A percentile compares a stretch with the other conserved stretches of the same genome.
These are phyloP conservation scores for Eulemur rubriventer DNA, from an alignment of 2,797 vertebrate species.

Conservation along the genomic window DNA sequence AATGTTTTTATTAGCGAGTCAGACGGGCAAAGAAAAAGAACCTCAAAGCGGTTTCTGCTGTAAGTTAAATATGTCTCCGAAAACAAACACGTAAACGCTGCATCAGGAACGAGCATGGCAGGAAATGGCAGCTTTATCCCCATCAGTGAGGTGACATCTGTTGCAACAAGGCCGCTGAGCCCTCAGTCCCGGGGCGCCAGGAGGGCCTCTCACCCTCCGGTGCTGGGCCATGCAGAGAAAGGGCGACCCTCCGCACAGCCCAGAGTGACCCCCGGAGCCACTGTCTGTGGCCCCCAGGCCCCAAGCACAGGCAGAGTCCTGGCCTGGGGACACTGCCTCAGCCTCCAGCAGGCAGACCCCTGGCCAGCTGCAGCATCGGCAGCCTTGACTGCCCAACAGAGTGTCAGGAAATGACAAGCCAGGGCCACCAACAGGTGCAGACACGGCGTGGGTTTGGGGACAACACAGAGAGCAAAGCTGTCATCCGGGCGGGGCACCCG, in stretches of 20 bases:
- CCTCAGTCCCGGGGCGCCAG: background rate
- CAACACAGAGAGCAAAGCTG: background rate
- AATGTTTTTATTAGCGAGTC: background rate
- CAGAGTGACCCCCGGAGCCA: background rate
- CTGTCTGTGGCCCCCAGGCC: too few relatives aligned
- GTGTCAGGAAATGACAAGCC: background rate
- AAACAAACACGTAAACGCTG: accelerated
- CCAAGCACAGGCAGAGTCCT: background rate
- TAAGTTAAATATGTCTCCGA: background rate
- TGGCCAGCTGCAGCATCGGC: accelerated
- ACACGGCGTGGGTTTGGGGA: accelerated
- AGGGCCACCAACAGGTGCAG: background rate
- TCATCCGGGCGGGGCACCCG: accelerated
- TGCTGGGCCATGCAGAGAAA: background rate
- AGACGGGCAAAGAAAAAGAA: background rate
- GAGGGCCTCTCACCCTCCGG: background rate
- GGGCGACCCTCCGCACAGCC: background rate
- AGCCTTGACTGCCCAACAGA: accelerated
- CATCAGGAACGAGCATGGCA: too few relatives aligned
- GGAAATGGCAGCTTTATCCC: background rate
- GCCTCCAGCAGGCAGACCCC: background rate
- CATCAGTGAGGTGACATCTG: too few relatives aligned
- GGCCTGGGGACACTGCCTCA: background rate
- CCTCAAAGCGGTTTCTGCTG: background rate
- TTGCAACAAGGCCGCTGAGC: accelerated